These are phyloP conservation scores for Mantis religiosa DNA, from an alignment of 2,888 invertebrate genomes.

Conservation along the genomic window DNA sequence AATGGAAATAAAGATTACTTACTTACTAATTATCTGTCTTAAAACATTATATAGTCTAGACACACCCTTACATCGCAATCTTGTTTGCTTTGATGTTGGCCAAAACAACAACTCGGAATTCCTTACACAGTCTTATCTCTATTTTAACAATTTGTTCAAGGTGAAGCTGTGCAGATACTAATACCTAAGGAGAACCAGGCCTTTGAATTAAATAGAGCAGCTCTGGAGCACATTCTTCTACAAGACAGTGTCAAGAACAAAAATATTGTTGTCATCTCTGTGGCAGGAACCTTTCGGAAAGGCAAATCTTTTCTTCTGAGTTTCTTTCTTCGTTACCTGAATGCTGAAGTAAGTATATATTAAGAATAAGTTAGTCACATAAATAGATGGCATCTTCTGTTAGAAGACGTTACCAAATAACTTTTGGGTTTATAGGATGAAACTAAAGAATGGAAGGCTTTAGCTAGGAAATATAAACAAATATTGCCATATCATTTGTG, in stretches of 20 bases:
- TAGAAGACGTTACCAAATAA: too few relatives aligned
- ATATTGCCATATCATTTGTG: too few relatives aligned
- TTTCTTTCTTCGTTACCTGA: slow-evolving; percentile 45
- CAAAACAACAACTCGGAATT: too few relatives aligned
- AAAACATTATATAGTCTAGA: too few relatives aligned
- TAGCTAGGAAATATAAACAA: too few relatives aligned
- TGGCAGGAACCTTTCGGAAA: slow-evolving; percentile 59
- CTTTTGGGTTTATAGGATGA: too few relatives aligned
- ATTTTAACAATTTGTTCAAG: not conserved
- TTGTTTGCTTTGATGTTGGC: too few relatives aligned
- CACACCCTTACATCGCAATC: too few relatives aligned
- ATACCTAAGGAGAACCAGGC: not conserved
- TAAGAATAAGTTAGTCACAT: not conserved
- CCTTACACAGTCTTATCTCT: too few relatives aligned
- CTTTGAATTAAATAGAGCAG: slow-evolving; percentile 15
- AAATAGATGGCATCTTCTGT: not conserved
- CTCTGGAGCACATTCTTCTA: slow-evolving; percentile 37
- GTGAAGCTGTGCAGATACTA: not conserved
- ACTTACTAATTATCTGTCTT: too few relatives aligned
- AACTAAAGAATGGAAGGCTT: too few relatives aligned
- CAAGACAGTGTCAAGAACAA: slow-evolving; percentile 42
- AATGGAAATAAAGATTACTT: too few relatives aligned
- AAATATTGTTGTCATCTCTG: slow-evolving; percentile 52
- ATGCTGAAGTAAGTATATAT: slow-evolving; percentile 8
- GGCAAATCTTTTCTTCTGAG: slow-evolving; percentile 60